phyloP scores from a whole-genome alignment of 2,113 vertebrate species.

The Anoura caudifer region DNA sequence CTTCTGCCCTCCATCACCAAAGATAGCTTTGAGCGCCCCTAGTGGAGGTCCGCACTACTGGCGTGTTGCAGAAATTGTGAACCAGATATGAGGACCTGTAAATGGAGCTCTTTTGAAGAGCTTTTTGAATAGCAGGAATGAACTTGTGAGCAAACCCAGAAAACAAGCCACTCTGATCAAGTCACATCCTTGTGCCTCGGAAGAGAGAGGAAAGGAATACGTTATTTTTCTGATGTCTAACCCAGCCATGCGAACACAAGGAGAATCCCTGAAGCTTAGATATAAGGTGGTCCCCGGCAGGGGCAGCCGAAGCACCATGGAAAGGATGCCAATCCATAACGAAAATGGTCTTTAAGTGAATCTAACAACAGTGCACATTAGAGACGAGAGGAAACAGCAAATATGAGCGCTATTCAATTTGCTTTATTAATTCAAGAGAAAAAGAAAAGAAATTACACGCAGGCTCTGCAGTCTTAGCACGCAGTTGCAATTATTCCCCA shows the following conservation, averaged over 20 bases:
- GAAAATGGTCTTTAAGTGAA: background rate
- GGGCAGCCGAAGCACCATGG: background rate
- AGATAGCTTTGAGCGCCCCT: constrained; percentile 43
- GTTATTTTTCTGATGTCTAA: background rate
- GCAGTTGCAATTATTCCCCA: constrained; percentile 39
- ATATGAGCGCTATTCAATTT: constrained; percentile 43
- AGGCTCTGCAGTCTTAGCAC: constrained; percentile 31
- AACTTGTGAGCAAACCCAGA: background rate
- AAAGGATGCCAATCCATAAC: background rate
- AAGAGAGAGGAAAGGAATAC: background rate
- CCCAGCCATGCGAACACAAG: background rate
- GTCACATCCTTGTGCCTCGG: background rate
- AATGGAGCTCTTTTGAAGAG: background rate
- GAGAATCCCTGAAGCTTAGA: background rate
- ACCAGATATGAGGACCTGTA: background rate
- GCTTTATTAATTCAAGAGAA: constrained; percentile 62
- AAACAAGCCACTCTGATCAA: background rate
- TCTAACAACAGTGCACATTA: background rate
- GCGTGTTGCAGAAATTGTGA: background rate
- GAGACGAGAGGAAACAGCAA: background rate
- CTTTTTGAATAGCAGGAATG: background rate
- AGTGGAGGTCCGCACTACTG: background rate
- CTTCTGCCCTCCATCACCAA: background rate
- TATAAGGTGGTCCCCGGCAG: background rate
- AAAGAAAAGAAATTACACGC: constrained; percentile 42